Base-by-base conservation (phyloP, 2,888 invertebrate species). In the Theodoxus fluviatilis region DNA sequence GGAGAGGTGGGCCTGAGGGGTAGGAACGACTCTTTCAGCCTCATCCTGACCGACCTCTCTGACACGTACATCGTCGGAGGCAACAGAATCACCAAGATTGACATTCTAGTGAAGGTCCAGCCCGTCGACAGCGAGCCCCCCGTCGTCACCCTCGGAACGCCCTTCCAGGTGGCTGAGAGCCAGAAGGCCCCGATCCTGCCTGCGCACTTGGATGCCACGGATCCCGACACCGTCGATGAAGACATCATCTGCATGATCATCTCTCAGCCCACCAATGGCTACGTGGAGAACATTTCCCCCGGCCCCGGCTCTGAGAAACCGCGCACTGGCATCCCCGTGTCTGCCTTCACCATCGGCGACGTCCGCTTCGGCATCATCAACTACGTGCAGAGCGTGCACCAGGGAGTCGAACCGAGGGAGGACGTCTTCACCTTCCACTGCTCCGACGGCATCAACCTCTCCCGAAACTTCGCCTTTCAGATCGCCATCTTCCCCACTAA, bases 301-400 rank as follows among this genome's bases (percentile, higher is more conserved):
- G 76, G 78, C 6, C 80, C 81, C 2, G 86, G 86, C 2, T 85
- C 85, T 0, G 85, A 85, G 74, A 81, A 78, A 71, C 76, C 82
- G 0, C 72, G 82, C 55, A 74, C 72, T 55, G 86, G 86, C 0
- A 78, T 83, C 47, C 83, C 85, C 22, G 76, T 86, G 33, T 83
- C 83, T 25, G 82, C 84, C 2, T 87, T 87, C 75, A 80, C 80
- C 35, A 74, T 82, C 6, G 72, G 76, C n/a, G 84, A 86, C 72
- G 57, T 87, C 15, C 70, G 79, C 18, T 65, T 76, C 18, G 82
- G 81, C 3, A 75, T 80, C 57, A 79, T 87, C 33, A 81, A 83
- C 70, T 87, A 87, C 77, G 84, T 85, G 7, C 87, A 87, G 73
- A 87, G 86, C 73, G 80, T 86, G n/a, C 87, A 87, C 71, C 79